Base-by-base conservation (phyloP, 2,797 vertebrate genomes). In the Intellagama lesueurii region DNA sequence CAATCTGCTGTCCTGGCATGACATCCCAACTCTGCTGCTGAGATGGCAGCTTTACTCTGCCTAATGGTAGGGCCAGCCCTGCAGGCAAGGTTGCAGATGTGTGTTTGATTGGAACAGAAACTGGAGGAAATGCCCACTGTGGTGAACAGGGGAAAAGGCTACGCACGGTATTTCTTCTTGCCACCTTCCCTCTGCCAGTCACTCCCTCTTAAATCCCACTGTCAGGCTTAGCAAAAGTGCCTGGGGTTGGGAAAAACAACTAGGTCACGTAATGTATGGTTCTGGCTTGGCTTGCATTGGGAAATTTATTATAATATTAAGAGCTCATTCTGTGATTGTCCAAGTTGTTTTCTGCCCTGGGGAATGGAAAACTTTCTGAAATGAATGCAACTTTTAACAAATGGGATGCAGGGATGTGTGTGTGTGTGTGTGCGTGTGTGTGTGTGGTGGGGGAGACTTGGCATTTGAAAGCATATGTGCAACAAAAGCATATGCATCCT, bases 401-500 rank as follows among this genome's bases (percentile, higher is more conserved):
- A 69, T 60, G 7, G 56, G 22, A 77, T 40, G 44, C 40, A 72
- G 30, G 70, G 8, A 3, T 24, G 22, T 7, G 28, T 56, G 52
- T 56, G 11, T 56, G 52, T 56, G 52, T 56, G 52, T 16, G 52
- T 52, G 9, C 12, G 52, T 52, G 52, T 56, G 52, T 56, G 52
- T 56, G 12, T 56, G 52, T 56, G 1, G 68, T 4, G 56, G 1
- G 26, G n/a, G 49, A 56, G 35, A 8, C 40, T 70, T 30, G 72
- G 80, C 32, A 44, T 87, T 56, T 87, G 8, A 90, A 94, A 88
- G 86, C 77, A 47, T 4, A 0, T 86, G 88, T 91, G 40, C 92
- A 47, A 32, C 44, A 64, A 16, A 77, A 85, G 86, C 87, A 84
- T 72, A 83, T 88, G 11, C 32, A 84, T 88, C 91, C 83, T 79